Percentiles rank a stretch among this genome's conserved stretches.
These are phyloP conservation scores for Mus spicilegus DNA, from an alignment of 2,113 vertebrate genomes.

Conservation along the genomic window DNA sequence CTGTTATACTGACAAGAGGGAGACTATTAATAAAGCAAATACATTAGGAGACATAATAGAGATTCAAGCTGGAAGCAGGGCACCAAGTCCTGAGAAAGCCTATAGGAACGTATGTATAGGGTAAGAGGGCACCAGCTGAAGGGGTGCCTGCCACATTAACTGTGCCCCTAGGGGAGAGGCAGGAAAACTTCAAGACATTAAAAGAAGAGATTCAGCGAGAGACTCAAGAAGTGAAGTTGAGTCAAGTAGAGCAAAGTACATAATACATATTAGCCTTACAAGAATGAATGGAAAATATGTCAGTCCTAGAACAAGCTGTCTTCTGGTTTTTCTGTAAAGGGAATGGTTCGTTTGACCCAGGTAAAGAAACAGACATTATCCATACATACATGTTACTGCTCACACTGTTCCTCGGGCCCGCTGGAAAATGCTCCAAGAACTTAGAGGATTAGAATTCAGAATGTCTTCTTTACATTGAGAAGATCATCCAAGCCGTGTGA, in stretches of 20 bases:
- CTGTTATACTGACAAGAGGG: not conserved
- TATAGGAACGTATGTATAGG: not conserved
- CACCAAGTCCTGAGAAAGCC: not conserved
- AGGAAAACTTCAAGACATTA: constrained; percentile 57
- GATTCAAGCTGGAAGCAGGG: not conserved
- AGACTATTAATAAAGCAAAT: not conserved
- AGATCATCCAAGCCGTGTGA: not conserved
- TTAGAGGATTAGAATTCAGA: not conserved
- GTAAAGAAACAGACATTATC: not conserved
- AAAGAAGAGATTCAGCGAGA: constrained; percentile 79
- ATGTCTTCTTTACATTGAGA: constrained; percentile 18
- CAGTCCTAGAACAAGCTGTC: constrained; percentile 1
- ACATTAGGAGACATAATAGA: not conserved
- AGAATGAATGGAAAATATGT: constrained; percentile 57
- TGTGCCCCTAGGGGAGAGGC: constrained; percentile 53
- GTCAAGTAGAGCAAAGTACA: not conserved
- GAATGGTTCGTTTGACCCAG: constrained; percentile 41
- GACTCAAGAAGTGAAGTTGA: constrained; percentile 71
- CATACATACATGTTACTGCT: not conserved
- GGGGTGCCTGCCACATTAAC: not conserved
- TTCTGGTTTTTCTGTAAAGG: constrained; percentile 59
- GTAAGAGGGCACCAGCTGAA: not conserved
- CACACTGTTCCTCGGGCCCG: not conserved
- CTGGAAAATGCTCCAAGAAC: not conserved
- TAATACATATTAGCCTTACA: not conserved